Conservation (phyloP, 2,888 invertebrate genomes). For the Ctenicera cuprea region DNA sequence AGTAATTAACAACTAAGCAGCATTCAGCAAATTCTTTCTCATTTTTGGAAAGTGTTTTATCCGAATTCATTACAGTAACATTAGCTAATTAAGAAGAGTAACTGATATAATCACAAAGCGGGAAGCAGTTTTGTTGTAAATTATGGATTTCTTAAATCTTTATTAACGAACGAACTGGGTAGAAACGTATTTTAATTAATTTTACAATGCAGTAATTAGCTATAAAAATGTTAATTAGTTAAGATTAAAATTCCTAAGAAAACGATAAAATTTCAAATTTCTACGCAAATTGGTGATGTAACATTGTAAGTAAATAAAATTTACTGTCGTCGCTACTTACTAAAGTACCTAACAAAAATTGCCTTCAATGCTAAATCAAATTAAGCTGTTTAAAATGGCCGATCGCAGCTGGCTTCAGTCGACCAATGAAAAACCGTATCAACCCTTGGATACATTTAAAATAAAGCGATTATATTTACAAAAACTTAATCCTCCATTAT, state of each 20-base stretch:
- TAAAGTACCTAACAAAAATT: not conserved
- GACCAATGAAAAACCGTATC: conserved; percentile 42
- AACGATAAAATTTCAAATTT: conserved; percentile 9
- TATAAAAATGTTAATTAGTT: conserved; percentile 39
- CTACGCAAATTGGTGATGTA: not conserved
- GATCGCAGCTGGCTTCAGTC: conserved; percentile 42
- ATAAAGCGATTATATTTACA: conserved; percentile 52
- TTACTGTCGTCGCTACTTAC: too few species aligned
- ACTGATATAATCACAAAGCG: conserved; percentile 19
- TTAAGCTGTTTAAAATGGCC: conserved; percentile 31
- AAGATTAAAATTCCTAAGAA: conserved; percentile 5
- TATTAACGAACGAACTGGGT: conserved; percentile 15
- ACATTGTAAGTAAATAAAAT: too few species aligned
- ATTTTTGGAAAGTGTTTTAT: not conserved
- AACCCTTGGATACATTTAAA: conserved; percentile 50
- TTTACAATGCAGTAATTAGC: conserved; percentile 36
- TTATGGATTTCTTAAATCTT: conserved; percentile 38
- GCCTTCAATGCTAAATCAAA: conserved; percentile 8
- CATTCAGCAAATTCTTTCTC: not conserved
- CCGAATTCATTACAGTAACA: not conserved
- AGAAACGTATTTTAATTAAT: conserved; percentile 25
- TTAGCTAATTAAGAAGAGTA: conserved; percentile 21
- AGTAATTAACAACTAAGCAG: too few species aligned
- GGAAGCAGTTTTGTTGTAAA: conserved; percentile 22
- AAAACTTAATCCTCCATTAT: conserved; percentile 54